Percentiles rank a stretch among this genome's conserved stretches.
phyloP scores from a whole-genome alignment of 2,888 invertebrate species.

The Brachylomia viminalis region DNA sequence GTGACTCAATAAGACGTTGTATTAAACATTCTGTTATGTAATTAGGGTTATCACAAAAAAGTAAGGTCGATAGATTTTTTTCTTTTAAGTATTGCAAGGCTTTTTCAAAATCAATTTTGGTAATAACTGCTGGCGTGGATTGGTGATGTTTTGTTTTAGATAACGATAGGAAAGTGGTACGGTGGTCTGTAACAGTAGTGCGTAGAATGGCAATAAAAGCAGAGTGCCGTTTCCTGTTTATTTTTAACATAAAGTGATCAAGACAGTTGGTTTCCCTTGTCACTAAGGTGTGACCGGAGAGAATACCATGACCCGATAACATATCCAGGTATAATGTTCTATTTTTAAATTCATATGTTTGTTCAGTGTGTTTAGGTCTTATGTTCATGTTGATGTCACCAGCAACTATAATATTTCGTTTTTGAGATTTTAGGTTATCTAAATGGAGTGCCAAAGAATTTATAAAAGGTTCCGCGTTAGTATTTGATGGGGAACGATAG shows the following conservation, averaged over 20 bases:
- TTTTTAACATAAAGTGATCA: constrained; percentile 11
- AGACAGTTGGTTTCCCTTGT: constrained; percentile 6
- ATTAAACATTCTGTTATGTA: constrained; percentile 17
- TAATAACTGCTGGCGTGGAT: neutral
- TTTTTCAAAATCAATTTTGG: neutral
- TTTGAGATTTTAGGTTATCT: neutral
- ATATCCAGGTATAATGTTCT: constrained; percentile 1
- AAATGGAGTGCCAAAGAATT: constrained; percentile 12
- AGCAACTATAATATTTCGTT: neutral
- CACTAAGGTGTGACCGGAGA: neutral
- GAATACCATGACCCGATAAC: constrained; percentile 10
- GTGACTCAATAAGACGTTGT: neutral
- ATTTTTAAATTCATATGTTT: constrained; percentile 11
- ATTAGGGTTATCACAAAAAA: constrained; percentile 32
- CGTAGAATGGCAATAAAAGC: constrained; percentile 10
- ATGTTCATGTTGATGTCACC: neutral
- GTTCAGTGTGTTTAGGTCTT: neutral
- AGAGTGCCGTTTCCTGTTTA: constrained; percentile 1
- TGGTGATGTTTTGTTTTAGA: constrained; percentile 6
- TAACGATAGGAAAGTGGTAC: constrained; percentile 5
- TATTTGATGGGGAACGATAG: constrained; percentile 4
- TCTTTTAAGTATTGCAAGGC: constrained; percentile 4
- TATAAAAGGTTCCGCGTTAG: constrained; percentile 11
- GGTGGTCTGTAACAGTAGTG: constrained; percentile 6
- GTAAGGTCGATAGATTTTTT: constrained; percentile 9